Base-by-base conservation (phyloP, 2,888 invertebrate genomes). In the Archips xylosteana region DNA sequence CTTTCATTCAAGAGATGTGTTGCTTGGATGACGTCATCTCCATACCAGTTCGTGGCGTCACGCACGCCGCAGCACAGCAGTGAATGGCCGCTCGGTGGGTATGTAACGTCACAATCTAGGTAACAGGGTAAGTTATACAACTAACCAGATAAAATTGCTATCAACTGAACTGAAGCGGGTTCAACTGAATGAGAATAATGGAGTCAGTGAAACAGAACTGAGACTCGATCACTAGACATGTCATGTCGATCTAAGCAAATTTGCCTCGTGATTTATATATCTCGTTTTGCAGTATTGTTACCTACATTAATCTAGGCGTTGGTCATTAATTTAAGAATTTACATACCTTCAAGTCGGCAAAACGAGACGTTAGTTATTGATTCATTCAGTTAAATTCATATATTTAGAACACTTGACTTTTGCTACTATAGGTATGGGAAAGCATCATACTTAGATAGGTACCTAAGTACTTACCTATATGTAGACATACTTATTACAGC, bases 71-170 rank as follows among this genome's bases (percentile, higher is more conserved):
- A 23, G 57, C 57, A 57, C 23, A 23, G 57, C 57, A 57, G 57
- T 57, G 39, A 57, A 57, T 57, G 57, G 57, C 57, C 57, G 57
- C 39, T 65, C 67, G 60, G 65, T 66, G 15, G 13, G 51, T 45
- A 36, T 51, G 15, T 54, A 15, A 54, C 39, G 36, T 66, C 65
- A 36, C 36, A 51, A 32, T 66, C 12, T 57, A 32, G 32, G 3
- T 54, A 57, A 32, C 32, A 12, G 10, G 23, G 57, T 57, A 32
- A 57, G 57, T 57, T 57, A 57, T 54, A 54, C 23, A 57, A 57
- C 15, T 23, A 32, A 12, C 57, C 57, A 12, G 54, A 23, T 23
- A 13, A 3, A 57, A 57, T 57, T 32, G 57, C 57, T 32, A 32
- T 3, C 10, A 32, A 57, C 57, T 57, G 32, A 32, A 32, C 57